A percentile compares a stretch with the other conserved stretches of the same genome.
phyloP scores from a whole-genome alignment of 2,888 invertebrate genomes.

The Coleophora flavipennella region DNA sequence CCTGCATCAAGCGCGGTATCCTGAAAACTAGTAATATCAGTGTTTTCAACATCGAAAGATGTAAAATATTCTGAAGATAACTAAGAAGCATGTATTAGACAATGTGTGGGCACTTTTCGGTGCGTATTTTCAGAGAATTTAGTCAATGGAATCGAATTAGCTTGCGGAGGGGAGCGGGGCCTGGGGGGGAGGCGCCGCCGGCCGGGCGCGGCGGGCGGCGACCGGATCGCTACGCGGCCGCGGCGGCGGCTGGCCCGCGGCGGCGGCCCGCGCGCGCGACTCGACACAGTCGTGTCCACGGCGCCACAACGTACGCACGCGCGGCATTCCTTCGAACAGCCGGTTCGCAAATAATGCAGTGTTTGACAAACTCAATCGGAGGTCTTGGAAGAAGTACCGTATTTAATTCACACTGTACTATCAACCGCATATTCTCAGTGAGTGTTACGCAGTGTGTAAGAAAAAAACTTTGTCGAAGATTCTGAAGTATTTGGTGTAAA shows the following conservation, averaged over 20 bases:
- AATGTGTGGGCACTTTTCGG: conserved; percentile 17
- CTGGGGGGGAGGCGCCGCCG: conserved; percentile 23
- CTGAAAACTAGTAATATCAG: no score
- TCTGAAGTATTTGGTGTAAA: conserved; percentile 72
- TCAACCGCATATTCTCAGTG: conserved; percentile 71
- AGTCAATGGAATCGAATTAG: conserved; percentile 55
- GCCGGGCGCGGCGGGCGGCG: conserved; percentile 19
- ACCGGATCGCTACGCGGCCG: conserved; percentile 22
- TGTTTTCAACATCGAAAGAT: no score
- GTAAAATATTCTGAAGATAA: conserved; percentile 1
- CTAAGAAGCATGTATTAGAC: conserved; percentile 10
- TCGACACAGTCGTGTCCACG: conserved; percentile 60
- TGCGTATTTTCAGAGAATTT: conserved; percentile 60
- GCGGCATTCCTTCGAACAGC: conserved; percentile 64
- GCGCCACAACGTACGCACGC: conserved; percentile 64
- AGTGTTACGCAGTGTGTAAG: conserved; percentile 73
- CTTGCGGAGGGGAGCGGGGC: conserved; percentile 26
- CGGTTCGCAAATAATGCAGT: conserved; percentile 73
- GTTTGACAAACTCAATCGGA: conserved; percentile 70
- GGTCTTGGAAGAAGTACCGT: conserved; percentile 70
- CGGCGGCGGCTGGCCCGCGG: conserved; percentile 22
- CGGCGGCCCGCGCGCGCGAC: conserved; percentile 20
- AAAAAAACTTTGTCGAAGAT: conserved; percentile 73
- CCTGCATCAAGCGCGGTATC: conserved; percentile 26
- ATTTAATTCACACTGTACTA: conserved; percentile 67